A percentile compares a stretch with the other conserved stretches of the same genome.
These are phyloP conservation scores for Gryllus bimaculatus DNA, from an alignment of 1,140 invertebrate genomes.

Conservation along the genomic window DNA sequence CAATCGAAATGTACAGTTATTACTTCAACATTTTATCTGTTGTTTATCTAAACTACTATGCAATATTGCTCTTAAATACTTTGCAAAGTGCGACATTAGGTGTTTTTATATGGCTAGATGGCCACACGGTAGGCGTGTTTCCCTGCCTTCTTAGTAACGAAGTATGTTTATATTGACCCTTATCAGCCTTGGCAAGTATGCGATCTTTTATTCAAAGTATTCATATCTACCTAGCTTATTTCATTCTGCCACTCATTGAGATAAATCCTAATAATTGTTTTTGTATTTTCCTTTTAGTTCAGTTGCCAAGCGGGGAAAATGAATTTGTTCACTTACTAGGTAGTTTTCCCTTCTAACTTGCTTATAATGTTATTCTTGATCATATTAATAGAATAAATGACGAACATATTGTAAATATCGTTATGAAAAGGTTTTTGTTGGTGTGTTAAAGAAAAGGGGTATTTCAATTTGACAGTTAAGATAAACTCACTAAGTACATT, in stretches of 20 bases:
- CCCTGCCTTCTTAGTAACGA: neutral
- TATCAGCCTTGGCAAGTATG: neutral
- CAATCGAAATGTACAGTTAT: neutral
- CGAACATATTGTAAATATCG: no score
- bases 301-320: constrained; percentile 27
- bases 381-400: no score
- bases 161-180: no score
- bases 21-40: neutral
- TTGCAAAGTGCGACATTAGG: neutral
- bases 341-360: constrained; percentile 16
- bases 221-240: neutral
- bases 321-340: constrained; percentile 26
- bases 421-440: no score
- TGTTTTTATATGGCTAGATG: neutral
- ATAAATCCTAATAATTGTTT: constrained; percentile 11
- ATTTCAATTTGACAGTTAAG: no score
- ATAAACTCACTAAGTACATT: no score
- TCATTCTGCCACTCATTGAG: neutral
- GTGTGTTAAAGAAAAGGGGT: no score
- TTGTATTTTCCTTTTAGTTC: constrained; percentile 30
- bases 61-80: neutral
- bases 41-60: neutral
- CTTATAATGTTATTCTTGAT: no score
- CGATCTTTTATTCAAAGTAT: constrained; percentile 14
- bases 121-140: neutral